Evolutionary conservation across 2,888 invertebrate species (phyloP).

Genomic region (Eupithecia subumbrata): DNA sequence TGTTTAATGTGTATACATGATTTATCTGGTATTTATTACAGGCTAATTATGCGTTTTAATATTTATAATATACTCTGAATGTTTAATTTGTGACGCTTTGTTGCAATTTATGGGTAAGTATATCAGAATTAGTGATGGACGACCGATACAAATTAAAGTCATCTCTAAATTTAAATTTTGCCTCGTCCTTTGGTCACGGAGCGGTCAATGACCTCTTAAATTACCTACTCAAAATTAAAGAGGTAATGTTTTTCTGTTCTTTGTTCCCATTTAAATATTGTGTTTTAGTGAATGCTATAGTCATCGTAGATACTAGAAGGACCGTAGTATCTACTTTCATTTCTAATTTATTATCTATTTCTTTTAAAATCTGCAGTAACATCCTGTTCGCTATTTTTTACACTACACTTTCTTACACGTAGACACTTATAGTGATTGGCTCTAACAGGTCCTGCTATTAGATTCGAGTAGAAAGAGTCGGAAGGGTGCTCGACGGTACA

Average conservation of each 20-base stretch:
- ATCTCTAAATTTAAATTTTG: background rate
- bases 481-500: constrained; percentile 74
- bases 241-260: background rate
- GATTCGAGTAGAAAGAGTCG: constrained; percentile 80
- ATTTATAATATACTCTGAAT: constrained; percentile 40
- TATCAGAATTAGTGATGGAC: constrained; percentile 23
- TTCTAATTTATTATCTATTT: constrained; percentile 16
- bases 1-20: constrained; percentile 31
- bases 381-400: constrained; percentile 24
- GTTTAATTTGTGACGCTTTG: constrained; percentile 37
- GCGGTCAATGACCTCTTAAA: background rate
- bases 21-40: constrained; percentile 32
- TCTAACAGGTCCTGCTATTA: constrained; percentile 82
- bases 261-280: background rate
- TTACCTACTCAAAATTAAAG: background rate
- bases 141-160: background rate
- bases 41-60: constrained; percentile 33
- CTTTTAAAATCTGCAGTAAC: constrained; percentile 11
- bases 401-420: constrained; percentile 37
- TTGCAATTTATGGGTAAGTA: constrained; percentile 43
- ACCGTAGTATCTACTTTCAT: constrained; percentile 5
- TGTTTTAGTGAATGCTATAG: constrained; percentile 7
- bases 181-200: background rate
- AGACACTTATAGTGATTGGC: constrained; percentile 65
- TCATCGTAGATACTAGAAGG: constrained; percentile 9